Percentiles rank a stretch among this genome's conserved stretches.
These are phyloP conservation scores for Protaetia brevitarsis DNA, from an alignment of 1,140 invertebrate species.

Conservation along the genomic window DNA sequence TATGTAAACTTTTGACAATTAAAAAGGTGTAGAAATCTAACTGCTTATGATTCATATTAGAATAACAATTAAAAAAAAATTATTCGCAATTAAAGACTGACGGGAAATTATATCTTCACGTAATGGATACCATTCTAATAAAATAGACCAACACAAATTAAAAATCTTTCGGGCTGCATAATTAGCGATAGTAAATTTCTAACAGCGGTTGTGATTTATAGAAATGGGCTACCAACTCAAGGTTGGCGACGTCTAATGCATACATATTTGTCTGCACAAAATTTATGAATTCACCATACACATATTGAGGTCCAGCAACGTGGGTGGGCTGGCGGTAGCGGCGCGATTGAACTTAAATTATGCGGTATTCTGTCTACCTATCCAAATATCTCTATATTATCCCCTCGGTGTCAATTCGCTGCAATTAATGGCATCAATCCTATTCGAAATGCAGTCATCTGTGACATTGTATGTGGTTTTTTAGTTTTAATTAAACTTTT, in stretches of 20 bases:
- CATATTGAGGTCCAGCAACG: neutral
- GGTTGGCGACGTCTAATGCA: neutral
- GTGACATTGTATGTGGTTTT: neutral
- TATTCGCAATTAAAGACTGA: too few species aligned
- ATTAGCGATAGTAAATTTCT: neutral
- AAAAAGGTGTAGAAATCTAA: too few species aligned
- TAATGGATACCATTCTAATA: neutral
- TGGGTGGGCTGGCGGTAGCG: neutral
- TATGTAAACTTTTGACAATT: too few species aligned
- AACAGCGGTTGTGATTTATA: neutral
- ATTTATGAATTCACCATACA: neutral
- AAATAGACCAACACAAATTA: neutral
- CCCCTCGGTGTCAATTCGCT: neutral
- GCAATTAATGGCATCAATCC: too few species aligned
- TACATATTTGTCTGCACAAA: neutral
- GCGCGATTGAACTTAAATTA: neutral
- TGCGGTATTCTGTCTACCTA: neutral
- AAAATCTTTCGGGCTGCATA: too few species aligned
- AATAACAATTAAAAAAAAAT: too few species aligned
- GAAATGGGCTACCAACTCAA: neutral
- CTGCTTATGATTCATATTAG: too few species aligned
- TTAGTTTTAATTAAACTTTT: too few species aligned
- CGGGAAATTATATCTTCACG: too few species aligned
- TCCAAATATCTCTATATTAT: neutral
- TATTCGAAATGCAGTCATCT: neutral